These are phyloP conservation scores for Notothenia coriiceps DNA, from an alignment of 2,113 vertebrate genomes.

Conservation along the genomic window DNA sequence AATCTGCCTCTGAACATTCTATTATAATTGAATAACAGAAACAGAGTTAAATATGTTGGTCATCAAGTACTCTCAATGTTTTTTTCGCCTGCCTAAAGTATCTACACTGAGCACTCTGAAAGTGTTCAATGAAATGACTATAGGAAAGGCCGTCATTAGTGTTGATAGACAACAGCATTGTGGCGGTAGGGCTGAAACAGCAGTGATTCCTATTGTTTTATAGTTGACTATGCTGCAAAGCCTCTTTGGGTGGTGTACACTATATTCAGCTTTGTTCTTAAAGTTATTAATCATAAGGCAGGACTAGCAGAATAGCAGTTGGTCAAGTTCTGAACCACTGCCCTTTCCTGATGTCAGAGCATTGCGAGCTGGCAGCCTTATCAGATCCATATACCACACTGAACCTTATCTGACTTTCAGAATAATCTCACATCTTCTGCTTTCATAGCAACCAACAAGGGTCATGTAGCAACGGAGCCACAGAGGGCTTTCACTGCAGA, in stretches of 20 bases:
- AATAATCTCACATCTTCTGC: slow-evolving; percentile 26
- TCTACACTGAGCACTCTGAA: slow-evolving; percentile 13
- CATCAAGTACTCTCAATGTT: slow-evolving; percentile 12
- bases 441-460: slow-evolving; percentile 17
- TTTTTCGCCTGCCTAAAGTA: slow-evolving; percentile 28
- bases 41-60: slow-evolving; percentile 27
- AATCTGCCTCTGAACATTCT: slow-evolving; percentile 23
- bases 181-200: slow-evolving; percentile 7
- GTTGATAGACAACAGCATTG: slow-evolving; percentile 17
- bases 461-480: slow-evolving; percentile 13
- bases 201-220: slow-evolving; percentile 15
- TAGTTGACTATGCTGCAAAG: background rate
- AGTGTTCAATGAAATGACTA: background rate
- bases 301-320: background rate
- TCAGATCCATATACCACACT: slow-evolving; percentile 9
- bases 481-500: slow-evolving; percentile 10
- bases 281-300: slow-evolving; percentile 13
- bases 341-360: background rate
- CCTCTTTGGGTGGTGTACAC: background rate
- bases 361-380: slow-evolving; percentile 8
- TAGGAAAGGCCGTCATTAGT: background rate
- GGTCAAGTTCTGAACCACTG: slow-evolving; percentile 22
- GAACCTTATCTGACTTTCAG: slow-evolving; percentile 24
- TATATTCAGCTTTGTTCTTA: background rate
- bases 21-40: slow-evolving; percentile 26